Percentiles rank a stretch among this genome's conserved stretches.
These are phyloP conservation scores for Diplogasteroides magnus DNA, from an alignment of 1,140 invertebrate genomes.

Conservation along the genomic window DNA sequence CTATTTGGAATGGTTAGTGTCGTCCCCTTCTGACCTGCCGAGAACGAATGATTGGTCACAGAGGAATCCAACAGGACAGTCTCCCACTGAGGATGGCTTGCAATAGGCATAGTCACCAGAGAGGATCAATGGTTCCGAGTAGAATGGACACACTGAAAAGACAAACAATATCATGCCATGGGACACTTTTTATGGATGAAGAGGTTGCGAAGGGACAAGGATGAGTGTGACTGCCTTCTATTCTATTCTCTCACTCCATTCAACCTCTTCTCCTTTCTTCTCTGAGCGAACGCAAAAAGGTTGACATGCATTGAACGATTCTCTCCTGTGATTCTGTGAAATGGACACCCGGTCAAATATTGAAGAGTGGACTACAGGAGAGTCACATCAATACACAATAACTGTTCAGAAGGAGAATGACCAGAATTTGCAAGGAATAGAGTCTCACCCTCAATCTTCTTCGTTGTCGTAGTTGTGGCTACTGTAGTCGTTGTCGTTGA, in stretches of 20 bases:
- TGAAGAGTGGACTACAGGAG: no score
- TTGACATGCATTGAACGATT: no score
- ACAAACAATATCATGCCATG: not conserved
- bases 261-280: slow-evolving; percentile 11
- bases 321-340: no score
- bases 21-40: slow-evolving; percentile 14
- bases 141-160: slow-evolving; percentile 43
- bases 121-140: slow-evolving; percentile 39
- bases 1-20: no score
- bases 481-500: slow-evolving; percentile 1
- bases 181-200: slow-evolving; percentile 14
- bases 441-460: not conserved
- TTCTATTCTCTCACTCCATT: no score
- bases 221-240: not conserved
- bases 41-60: slow-evolving; percentile 47
- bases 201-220: not conserved
- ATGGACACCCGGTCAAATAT: no score
- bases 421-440: no score
- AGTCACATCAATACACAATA: no score
- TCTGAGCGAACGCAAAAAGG: not conserved
- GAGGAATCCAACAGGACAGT: slow-evolving; percentile 44
- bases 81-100: slow-evolving; percentile 38
- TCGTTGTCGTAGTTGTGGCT: not conserved
- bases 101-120: slow-evolving; percentile 40
- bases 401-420: no score